Conservation (phyloP, 1,140 invertebrate genomes). For the Himalopsyche phryganea region DNA sequence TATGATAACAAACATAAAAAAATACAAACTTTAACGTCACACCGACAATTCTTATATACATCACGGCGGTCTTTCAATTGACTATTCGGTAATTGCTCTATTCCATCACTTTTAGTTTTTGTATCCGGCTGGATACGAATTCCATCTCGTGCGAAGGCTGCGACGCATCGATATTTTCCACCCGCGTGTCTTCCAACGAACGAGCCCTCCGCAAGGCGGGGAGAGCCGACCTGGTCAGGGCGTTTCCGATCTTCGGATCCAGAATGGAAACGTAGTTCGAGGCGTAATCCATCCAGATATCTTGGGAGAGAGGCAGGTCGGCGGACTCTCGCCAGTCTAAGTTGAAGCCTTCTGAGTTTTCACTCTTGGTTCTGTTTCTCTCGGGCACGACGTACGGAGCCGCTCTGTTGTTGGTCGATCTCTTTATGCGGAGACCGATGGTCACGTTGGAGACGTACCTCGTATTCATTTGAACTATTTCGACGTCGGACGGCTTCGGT, state of each 20-base stretch:
- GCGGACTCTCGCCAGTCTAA: constrained; percentile 1
- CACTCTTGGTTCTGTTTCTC: constrained; percentile 56
- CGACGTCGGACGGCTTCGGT: constrained; percentile 26
- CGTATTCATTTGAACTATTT: constrained; percentile 54
- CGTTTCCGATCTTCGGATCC: constrained; percentile 25
- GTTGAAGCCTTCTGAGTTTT: constrained; percentile 52
- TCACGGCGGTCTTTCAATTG: background rate
- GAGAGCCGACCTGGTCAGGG: constrained; percentile 11
- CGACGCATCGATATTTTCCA: constrained; percentile 32
- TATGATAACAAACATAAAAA: too few relatives aligned
- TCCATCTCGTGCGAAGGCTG: constrained; percentile 36
- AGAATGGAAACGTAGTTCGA: constrained; percentile 28
- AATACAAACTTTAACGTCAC: too few relatives aligned
- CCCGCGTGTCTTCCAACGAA: constrained; percentile 31
- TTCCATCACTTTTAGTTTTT: constrained; percentile 34
- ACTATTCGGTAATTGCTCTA: constrained; percentile 13
- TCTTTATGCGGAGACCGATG: constrained; percentile 55
- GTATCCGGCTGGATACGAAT: constrained; percentile 35
- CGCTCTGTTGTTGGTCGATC: constrained; percentile 47
- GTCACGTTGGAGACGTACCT: constrained; percentile 56
- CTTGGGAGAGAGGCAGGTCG: constrained; percentile 9
- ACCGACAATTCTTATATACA: too few relatives aligned
- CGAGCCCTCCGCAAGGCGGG: constrained; percentile 23
- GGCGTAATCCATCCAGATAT: constrained; percentile 31
- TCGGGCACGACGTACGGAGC: constrained; percentile 51